Conservation (phyloP, 2,797 vertebrate species). For the Apogon talboti region DNA sequence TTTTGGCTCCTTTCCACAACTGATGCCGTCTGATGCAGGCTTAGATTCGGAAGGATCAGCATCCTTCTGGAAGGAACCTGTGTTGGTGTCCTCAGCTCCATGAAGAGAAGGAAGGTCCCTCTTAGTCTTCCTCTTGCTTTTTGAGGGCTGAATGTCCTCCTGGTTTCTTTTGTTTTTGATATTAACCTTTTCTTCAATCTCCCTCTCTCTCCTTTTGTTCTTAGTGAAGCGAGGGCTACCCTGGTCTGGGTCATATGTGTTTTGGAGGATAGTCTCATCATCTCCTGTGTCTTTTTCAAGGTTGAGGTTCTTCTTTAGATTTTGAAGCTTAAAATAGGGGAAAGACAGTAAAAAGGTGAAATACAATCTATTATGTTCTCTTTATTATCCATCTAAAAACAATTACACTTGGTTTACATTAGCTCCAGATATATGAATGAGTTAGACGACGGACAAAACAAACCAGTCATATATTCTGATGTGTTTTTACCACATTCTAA, state of each 20-base stretch:
- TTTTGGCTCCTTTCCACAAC: conserved; percentile 58
- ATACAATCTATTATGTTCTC: not conserved
- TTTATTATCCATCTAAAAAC: not conserved
- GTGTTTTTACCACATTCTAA: too few relatives aligned
- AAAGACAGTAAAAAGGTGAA: not conserved
- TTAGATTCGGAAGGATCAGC: conserved; percentile 62
- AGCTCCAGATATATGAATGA: too few relatives aligned
- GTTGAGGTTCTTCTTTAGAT: conserved; percentile 85
- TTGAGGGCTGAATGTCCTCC: conserved; percentile 73
- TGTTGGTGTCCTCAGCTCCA: conserved; percentile 62
- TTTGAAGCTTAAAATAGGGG: conserved; percentile 82
- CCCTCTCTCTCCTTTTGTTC: conserved; percentile 83
- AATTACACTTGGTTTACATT: not conserved
- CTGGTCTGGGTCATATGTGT: conserved; percentile 81
- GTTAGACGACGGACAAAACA: too few relatives aligned
- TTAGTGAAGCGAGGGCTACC: conserved; percentile 86
- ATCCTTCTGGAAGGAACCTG: conserved; percentile 49
- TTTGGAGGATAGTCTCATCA: conserved; percentile 84
- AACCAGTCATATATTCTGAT: too few relatives aligned
- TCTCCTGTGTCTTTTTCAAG: conserved; percentile 84
- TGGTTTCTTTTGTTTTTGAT: conserved; percentile 71
- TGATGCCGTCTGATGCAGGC: conserved; percentile 43
- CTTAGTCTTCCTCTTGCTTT: conserved; percentile 82
- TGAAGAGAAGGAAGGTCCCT: conserved; percentile 76
- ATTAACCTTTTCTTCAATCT: conserved; percentile 83